Conservation (phyloP, 2,113 vertebrate genomes). For the Kryptolebias marmoratus region DNA sequence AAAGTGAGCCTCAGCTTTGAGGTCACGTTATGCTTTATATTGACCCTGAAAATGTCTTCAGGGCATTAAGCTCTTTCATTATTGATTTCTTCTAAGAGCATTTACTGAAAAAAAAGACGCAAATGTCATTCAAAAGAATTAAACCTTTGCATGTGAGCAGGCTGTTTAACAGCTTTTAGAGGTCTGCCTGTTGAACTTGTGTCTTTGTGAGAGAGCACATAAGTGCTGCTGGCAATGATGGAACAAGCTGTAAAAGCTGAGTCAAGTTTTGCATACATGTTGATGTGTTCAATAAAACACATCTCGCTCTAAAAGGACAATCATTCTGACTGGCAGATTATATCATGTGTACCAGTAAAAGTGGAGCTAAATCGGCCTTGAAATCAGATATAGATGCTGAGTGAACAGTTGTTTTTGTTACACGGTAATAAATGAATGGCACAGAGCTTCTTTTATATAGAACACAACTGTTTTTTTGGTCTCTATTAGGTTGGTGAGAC, state of each 20-base stretch:
- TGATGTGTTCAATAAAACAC: slow-evolving; percentile 43
- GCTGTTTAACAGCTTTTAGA: slow-evolving; percentile 25
- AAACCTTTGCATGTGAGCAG: slow-evolving; percentile 26
- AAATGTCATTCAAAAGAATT: slow-evolving; percentile 34
- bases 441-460: slow-evolving; percentile 1
- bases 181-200: not conserved
- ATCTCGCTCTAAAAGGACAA: not conserved
- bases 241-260: slow-evolving; percentile 12
- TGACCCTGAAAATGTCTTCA: slow-evolving; percentile 50
- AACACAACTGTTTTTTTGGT: slow-evolving; percentile 1
- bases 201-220: not conserved
- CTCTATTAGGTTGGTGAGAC: too few species aligned
- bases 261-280: slow-evolving; percentile 20
- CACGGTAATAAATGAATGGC: too few species aligned
- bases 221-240: slow-evolving; percentile 40
- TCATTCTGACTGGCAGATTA: not conserved
- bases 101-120: slow-evolving; percentile 42
- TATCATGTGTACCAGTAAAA: not conserved
- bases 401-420: not conserved
- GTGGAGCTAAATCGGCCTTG: too few species aligned
- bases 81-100: slow-evolving; percentile 63
- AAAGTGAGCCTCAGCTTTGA: not conserved
- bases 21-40: slow-evolving; percentile 23
- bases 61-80: slow-evolving; percentile 41
- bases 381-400: not conserved